phyloP scores from a whole-genome alignment of 2,797 vertebrate species.

The Tamandua tetradactyla region DNA sequence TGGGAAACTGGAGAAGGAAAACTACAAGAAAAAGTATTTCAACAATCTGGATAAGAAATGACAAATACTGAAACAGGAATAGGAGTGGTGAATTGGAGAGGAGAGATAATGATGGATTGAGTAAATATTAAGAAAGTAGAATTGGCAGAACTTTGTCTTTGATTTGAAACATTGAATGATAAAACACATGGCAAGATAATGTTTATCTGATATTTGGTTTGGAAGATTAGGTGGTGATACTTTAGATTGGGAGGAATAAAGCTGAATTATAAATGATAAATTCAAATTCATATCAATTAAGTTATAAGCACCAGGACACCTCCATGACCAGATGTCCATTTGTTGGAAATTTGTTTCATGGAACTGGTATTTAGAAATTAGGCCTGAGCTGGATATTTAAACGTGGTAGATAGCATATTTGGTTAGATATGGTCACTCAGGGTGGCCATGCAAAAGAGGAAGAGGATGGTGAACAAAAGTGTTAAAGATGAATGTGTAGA shows the following conservation, averaged over 20 bases:
- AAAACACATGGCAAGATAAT: not conserved
- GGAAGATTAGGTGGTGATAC: not conserved
- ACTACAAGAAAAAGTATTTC: not conserved
- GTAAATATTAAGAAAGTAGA: not conserved
- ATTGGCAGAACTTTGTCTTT: not conserved
- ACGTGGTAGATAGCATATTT: too few relatives aligned
- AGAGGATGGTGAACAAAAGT: not conserved
- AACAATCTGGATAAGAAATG: too few relatives aligned
- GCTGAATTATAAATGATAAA: not conserved
- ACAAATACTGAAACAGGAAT: too few relatives aligned
- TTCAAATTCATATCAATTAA: not conserved
- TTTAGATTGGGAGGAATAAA: not conserved
- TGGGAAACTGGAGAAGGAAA: not conserved
- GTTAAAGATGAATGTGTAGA: not conserved
- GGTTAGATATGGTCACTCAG: accelerated
- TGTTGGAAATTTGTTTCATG: not conserved
- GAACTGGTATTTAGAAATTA: not conserved
- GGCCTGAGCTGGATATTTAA: not conserved
- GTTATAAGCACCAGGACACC: not conserved
- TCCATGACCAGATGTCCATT: not conserved
- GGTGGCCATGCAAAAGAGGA: not conserved
- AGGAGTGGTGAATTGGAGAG: not conserved
- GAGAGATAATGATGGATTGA: not conserved
- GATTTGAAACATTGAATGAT: not conserved
- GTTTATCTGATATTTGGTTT: not conserved